phyloP scores from a whole-genome alignment of 2,113 vertebrate genomes.

The Hypocryptadius cinnamomeus region DNA sequence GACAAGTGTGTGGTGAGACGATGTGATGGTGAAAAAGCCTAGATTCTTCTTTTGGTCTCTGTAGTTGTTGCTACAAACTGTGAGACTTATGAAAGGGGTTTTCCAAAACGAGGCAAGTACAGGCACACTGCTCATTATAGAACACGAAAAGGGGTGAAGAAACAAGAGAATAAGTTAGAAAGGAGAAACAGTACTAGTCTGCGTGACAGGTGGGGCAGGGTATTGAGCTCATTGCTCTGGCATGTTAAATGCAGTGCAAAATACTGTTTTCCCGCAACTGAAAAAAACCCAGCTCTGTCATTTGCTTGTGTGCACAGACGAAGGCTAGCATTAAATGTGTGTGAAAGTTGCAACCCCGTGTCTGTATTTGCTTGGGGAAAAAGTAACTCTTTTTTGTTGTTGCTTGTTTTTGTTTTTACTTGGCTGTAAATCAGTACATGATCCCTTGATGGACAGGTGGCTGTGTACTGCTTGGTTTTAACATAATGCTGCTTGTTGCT shows the following conservation, averaged over 20 bases:
- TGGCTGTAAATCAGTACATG: accelerated
- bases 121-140: background rate
- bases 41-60: background rate
- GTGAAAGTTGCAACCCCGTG: background rate
- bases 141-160: background rate
- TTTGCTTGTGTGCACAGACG: background rate
- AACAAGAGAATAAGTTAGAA: background rate
- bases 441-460: background rate
- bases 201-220: background rate
- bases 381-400: background rate
- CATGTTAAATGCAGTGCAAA: background rate
- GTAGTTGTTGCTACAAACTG: background rate
- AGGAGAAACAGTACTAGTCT: background rate
- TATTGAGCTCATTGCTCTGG: background rate
- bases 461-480: background rate
- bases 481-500: background rate
- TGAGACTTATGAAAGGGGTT: background rate
- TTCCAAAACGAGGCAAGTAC: background rate
- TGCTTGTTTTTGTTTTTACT: background rate
- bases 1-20: background rate
- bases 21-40: background rate
- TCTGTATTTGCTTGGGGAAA: background rate
- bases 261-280: background rate
- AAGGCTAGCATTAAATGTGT: background rate
- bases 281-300: background rate